phyloP scores from a whole-genome alignment of 1,140 invertebrate species.

The Drosophila mauritiana region DNA sequence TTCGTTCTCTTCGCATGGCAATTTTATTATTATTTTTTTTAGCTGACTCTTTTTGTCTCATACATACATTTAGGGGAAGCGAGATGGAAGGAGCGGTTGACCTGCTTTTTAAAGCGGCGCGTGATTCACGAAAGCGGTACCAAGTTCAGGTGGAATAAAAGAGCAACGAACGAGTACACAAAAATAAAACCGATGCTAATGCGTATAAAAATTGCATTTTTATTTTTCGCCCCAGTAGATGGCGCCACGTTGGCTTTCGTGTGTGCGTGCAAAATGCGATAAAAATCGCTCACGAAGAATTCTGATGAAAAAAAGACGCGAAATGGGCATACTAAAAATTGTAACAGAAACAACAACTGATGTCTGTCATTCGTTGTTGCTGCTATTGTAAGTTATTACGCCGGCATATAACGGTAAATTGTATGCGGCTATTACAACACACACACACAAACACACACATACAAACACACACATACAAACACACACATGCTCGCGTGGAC shows the following conservation, averaged over 20 bases:
- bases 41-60: constrained; percentile 51
- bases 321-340: constrained; percentile 1
- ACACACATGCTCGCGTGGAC: neutral
- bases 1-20: constrained; percentile 50
- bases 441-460: neutral
- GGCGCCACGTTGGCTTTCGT: constrained; percentile 8
- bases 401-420: constrained; percentile 69
- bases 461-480: constrained; percentile 16
- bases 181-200: constrained; percentile 22
- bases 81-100: constrained; percentile 39
- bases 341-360: constrained; percentile 30
- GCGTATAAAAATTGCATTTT: constrained; percentile 40
- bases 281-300: constrained; percentile 43
- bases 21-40: constrained; percentile 31
- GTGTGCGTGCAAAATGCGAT: constrained; percentile 54
- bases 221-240: constrained; percentile 9
- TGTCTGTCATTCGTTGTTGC: constrained; percentile 28
- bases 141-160: constrained; percentile 66
- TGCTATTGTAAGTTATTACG: constrained; percentile 53
- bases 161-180: constrained; percentile 27
- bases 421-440: constrained; percentile 66
- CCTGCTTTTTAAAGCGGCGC: constrained; percentile 54
- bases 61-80: constrained; percentile 30
- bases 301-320: constrained; percentile 40
- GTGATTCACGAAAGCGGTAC: constrained; percentile 75